Conservation (phyloP, 23 tunicate species). For the Aplidium turbinatum region DNA sequence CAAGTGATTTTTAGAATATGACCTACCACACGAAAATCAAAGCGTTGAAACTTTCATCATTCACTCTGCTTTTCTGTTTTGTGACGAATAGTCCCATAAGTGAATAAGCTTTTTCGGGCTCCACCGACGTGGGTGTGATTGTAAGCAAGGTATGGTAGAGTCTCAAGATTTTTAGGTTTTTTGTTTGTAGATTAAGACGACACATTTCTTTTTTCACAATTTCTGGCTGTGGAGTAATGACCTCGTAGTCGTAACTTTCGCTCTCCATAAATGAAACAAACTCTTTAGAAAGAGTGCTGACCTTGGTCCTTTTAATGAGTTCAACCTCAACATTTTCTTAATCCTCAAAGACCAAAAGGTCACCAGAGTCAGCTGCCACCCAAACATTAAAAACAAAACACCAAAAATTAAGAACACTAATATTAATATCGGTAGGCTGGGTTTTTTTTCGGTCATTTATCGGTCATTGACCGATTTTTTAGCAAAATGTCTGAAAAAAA, state of each 20-base stretch:
- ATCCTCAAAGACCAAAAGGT: too few relatives aligned
- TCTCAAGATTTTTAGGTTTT: slow-evolving; percentile 15
- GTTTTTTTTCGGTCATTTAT: too few relatives aligned
- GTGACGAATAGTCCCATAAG: slow-evolving; percentile 23
- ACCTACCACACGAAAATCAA: slow-evolving; percentile 30
- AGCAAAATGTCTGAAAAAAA: too few relatives aligned
- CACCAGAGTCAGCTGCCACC: too few relatives aligned
- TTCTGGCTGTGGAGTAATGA: background rate
- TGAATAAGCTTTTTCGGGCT: slow-evolving; percentile 18
- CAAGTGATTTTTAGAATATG: too few relatives aligned
- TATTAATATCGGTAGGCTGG: too few relatives aligned
- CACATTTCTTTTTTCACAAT: slow-evolving; percentile 10
- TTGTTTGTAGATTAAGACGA: slow-evolving; percentile 14
- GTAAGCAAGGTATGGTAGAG: slow-evolving; percentile 21
- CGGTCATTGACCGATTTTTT: too few relatives aligned
- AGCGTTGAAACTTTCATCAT: slow-evolving; percentile 20
- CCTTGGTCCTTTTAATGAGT: too few relatives aligned
- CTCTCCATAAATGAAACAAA: slow-evolving; percentile 8
- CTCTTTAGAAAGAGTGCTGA: slow-evolving; percentile 28
- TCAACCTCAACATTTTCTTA: too few relatives aligned
- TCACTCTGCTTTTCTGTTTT: slow-evolving; percentile 9
- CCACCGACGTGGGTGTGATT: slow-evolving; percentile 25
- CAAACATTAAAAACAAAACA: too few relatives aligned
- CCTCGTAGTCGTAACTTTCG: slow-evolving; percentile 10
- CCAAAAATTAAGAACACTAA: too few relatives aligned